phyloP scores from a whole-genome alignment of 2,888 invertebrate species.

The Mayetiola destructor region DNA sequence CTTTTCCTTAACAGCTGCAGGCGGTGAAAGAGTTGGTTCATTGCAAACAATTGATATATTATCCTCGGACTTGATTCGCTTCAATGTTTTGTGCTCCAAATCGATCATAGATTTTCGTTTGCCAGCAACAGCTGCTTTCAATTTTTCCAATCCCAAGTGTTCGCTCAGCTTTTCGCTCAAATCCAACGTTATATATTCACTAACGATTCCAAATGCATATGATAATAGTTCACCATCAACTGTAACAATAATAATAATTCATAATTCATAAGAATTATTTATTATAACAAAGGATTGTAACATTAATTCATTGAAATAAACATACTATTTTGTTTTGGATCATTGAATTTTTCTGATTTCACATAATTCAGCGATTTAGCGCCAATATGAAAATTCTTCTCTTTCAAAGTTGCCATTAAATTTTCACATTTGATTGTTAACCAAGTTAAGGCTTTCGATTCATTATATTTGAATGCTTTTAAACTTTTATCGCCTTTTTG shows the following conservation, averaged over 20 bases:
- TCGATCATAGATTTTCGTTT: slow-evolving; percentile 41
- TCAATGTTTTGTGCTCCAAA: slow-evolving; percentile 30
- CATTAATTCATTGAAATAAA: slow-evolving; percentile 22
- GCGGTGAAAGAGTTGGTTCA: neutral
- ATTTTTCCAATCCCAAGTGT: slow-evolving; percentile 36
- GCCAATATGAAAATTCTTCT: slow-evolving; percentile 58
- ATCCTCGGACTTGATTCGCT: slow-evolving; percentile 34
- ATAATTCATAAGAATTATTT: neutral
- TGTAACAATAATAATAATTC: neutral
- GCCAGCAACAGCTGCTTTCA: slow-evolving; percentile 23
- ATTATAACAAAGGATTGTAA: slow-evolving; percentile 25
- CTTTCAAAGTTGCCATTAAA: slow-evolving; percentile 46
- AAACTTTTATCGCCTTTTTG: slow-evolving; percentile 49
- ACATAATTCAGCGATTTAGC: slow-evolving; percentile 57
- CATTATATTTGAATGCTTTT: slow-evolving; percentile 70
- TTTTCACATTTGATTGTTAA: slow-evolving; percentile 54
- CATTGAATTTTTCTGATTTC: slow-evolving; percentile 40
- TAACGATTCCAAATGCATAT: slow-evolving; percentile 58
- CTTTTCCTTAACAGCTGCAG: neutral
- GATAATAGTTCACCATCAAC: slow-evolving; percentile 19
- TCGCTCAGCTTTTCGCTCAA: slow-evolving; percentile 48
- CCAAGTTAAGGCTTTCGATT: slow-evolving; percentile 61
- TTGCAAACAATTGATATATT: slow-evolving; percentile 28
- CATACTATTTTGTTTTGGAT: slow-evolving; percentile 11
- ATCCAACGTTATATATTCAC: slow-evolving; percentile 60